phyloP scores from a whole-genome alignment of 1,140 invertebrate species.

The Sarcophaga peregrina region DNA sequence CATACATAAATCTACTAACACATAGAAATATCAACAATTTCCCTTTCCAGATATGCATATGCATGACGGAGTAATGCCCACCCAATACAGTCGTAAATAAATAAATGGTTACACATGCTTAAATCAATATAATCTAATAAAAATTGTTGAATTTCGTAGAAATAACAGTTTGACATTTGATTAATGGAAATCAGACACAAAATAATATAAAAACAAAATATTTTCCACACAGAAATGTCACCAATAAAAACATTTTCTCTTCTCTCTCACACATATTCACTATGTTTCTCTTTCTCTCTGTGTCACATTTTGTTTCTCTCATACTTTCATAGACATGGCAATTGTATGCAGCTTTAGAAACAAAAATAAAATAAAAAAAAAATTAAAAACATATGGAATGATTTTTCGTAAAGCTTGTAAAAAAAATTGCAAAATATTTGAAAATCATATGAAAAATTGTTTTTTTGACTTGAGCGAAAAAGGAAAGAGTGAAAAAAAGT shows the following conservation, averaged over 20 bases:
- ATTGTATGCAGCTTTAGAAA: too few species aligned
- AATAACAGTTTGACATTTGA: slow-evolving; percentile 22
- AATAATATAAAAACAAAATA: neutral
- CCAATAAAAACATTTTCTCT: neutral
- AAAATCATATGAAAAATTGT: slow-evolving; percentile 11
- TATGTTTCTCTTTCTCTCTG: too few species aligned
- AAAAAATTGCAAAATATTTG: neutral
- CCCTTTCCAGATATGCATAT: too few species aligned
- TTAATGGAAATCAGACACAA: slow-evolving; percentile 27
- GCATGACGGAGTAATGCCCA: too few species aligned
- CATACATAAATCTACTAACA: too few species aligned
- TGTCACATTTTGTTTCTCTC: too few species aligned
- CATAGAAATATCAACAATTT: too few species aligned
- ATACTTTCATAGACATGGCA: neutral
- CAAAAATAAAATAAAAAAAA: too few species aligned
- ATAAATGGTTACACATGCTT: too few species aligned
- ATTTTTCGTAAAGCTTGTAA: neutral
- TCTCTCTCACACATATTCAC: too few species aligned
- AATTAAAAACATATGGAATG: neutral
- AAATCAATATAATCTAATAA: slow-evolving; percentile 1
- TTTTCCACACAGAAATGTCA: neutral
- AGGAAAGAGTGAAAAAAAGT: neutral
- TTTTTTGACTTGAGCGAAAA: neutral
- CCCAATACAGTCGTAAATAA: too few species aligned
- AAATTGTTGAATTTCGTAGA: neutral